Percentiles rank a stretch among this genome's conserved stretches.
Conservation (phyloP, 1,140 invertebrate genomes). For the Pentalonia nigronervosa region DNA sequence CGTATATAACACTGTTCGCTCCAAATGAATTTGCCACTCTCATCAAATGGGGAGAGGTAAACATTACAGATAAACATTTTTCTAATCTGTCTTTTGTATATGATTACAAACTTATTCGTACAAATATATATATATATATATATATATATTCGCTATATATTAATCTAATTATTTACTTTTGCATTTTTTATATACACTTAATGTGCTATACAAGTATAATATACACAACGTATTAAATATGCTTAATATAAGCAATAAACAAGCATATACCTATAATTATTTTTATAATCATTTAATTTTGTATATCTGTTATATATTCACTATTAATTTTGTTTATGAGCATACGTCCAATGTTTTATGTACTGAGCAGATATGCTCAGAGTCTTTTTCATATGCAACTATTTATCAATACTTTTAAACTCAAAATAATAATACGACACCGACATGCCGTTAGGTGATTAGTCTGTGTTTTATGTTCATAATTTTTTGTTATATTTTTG, state of each 20-base stretch:
- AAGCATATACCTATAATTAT: background rate
- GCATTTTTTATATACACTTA: background rate
- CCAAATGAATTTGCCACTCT: constrained; percentile 72
- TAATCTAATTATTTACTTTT: background rate
- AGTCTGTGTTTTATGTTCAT: too few relatives aligned
- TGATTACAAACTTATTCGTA: background rate
- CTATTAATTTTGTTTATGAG: background rate
- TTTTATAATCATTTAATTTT: background rate
- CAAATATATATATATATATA: background rate
- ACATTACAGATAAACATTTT: background rate
- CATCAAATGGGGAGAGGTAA: constrained; percentile 75
- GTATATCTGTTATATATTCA: background rate
- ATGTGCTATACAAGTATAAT: too few relatives aligned
- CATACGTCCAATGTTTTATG: background rate
- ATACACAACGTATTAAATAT: too few relatives aligned
- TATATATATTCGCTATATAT: background rate
- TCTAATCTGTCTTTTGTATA: background rate
- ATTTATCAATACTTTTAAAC: background rate
- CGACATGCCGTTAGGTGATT: background rate
- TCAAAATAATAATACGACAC: background rate
- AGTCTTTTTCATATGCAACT: background rate
- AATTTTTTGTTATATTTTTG: too few relatives aligned
- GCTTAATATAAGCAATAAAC: too few relatives aligned
- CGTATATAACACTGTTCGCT: constrained; percentile 73
- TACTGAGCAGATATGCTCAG: background rate